Conservation (phyloP, 2,113 vertebrate species). For the Phylloscopus whistleri region DNA sequence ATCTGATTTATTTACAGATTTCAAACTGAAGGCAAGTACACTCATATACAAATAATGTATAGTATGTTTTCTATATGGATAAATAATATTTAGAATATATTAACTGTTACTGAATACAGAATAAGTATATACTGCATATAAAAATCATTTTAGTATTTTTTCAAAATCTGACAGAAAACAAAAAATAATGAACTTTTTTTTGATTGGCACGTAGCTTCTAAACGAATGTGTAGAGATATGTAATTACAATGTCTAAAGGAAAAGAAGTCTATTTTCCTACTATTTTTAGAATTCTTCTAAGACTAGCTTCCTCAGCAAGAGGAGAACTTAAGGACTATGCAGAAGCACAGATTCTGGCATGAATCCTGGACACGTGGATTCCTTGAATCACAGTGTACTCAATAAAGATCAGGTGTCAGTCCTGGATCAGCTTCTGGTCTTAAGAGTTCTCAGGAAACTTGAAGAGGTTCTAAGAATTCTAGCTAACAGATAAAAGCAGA, state of each 20-base stretch:
- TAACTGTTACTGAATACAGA: background rate
- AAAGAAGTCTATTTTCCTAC: background rate
- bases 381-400: background rate
- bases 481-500: background rate
- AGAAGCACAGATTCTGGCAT: background rate
- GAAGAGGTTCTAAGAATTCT: background rate
- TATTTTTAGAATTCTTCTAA: background rate
- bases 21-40: background rate
- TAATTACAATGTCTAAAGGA: background rate
- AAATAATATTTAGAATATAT: background rate
- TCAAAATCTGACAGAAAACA: background rate
- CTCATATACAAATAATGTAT: background rate
- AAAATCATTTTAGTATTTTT: background rate
- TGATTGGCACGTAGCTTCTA: background rate
- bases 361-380: background rate
- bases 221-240: background rate
- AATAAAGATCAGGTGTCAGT: background rate
- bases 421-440: background rate
- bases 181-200: background rate
- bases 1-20: background rate
- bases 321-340: background rate
- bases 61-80: background rate
- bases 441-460: background rate
- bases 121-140: too few species aligned
- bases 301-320: background rate